A percentile compares a stretch with the other conserved stretches of the same genome.
Conservation (phyloP, 2,113 vertebrate species). For the Podocnemis expansa region DNA sequence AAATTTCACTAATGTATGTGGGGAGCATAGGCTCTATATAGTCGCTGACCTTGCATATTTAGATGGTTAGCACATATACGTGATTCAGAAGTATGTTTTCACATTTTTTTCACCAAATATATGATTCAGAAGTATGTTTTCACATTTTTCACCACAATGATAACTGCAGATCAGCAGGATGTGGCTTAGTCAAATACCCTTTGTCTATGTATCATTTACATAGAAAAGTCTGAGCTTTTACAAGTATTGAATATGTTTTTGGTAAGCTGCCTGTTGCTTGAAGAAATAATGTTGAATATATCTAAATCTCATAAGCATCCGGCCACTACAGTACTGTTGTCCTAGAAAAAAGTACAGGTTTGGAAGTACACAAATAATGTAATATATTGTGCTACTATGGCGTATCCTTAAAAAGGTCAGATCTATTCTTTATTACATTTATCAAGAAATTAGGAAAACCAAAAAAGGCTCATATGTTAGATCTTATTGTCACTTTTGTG, state of each 20-base stretch:
- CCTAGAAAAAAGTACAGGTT: accelerated
- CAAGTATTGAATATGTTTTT: accelerated
- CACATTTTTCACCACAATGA: not conserved
- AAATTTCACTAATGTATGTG: not conserved
- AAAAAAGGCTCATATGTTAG: not conserved
- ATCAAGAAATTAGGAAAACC: not conserved
- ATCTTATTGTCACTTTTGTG: not conserved
- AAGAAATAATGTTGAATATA: not conserved
- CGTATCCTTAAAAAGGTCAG: not conserved
- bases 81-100: not conserved
- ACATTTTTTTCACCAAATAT: no score
- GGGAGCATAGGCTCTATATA: accelerated
- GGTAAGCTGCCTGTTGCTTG: accelerated
- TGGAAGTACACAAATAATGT: accelerated
- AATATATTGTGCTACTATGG: not conserved
- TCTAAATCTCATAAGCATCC: not conserved
- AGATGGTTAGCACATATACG: not conserved
- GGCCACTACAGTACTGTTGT: accelerated
- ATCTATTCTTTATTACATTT: not conserved
- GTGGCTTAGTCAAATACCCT: accelerated
- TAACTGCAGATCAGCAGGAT: not conserved
- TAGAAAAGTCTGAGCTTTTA: not conserved
- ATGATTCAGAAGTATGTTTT: not conserved
- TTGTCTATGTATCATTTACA: accelerated
- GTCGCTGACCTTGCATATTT: accelerated